Conservation (phyloP, 2,113 vertebrate species). For the Proteles cristata region DNA sequence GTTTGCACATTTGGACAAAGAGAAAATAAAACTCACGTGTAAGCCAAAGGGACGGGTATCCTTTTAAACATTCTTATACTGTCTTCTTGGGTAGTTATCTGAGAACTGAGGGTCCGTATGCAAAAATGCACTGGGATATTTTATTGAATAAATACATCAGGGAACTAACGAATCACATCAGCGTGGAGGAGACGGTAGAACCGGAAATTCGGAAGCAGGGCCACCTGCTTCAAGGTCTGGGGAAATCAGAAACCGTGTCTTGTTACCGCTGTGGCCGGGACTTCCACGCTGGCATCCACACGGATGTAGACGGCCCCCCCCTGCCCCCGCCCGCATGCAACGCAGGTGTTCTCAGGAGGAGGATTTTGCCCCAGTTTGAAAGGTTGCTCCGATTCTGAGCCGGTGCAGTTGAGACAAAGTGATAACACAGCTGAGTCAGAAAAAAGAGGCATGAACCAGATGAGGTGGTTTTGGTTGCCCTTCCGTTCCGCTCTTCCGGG, state of each 20-base stretch:
- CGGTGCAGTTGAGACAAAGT: background rate
- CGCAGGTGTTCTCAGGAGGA: background rate
- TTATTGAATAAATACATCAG: too few relatives aligned
- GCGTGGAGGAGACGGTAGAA: too few relatives aligned
- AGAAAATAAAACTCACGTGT: background rate
- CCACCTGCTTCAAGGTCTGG: fast-evolving
- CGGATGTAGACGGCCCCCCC: too few relatives aligned
- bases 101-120: background rate
- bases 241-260: fast-evolving
- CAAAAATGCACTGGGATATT: too few relatives aligned
- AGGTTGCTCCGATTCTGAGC: background rate
- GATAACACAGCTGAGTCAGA: background rate
- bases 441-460: fast-evolving
- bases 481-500: fast-evolving
- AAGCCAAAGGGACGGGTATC: too few relatives aligned
- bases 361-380: background rate
- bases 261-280: background rate
- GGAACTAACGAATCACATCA: background rate
- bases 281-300: background rate
- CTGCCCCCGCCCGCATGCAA: too few relatives aligned
- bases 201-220: background rate
- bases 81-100: background rate
- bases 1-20: background rate
- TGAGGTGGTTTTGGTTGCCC: fast-evolving
- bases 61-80: background rate